phyloP scores from a whole-genome alignment of 2,113 vertebrate genomes.

The Hystrix cristata region DNA sequence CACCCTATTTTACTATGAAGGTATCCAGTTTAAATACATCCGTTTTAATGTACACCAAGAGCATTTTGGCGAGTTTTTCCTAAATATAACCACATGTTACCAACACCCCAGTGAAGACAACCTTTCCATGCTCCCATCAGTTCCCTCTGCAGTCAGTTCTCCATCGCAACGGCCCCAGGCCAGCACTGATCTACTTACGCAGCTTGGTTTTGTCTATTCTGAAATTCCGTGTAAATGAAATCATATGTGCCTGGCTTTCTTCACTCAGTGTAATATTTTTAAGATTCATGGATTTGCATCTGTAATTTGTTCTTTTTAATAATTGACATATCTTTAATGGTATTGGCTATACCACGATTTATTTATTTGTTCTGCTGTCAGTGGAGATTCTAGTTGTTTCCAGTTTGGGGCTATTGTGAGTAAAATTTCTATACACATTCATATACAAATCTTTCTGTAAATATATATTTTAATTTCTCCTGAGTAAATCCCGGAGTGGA shows the following conservation, averaged over 20 bases:
- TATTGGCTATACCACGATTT: not conserved
- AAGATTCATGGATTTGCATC: not conserved
- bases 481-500: slow-evolving; percentile 7
- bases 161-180: not conserved
- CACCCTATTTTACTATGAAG: not conserved
- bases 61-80: not conserved
- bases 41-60: not conserved
- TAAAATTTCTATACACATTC: not conserved
- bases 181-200: not conserved
- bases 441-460: not conserved
- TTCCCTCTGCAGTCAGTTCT: no score
- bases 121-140: not conserved
- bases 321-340: not conserved
- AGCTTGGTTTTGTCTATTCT: not conserved
- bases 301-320: slow-evolving; percentile 15
- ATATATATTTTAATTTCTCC: slow-evolving; percentile 9
- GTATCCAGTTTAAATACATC: not conserved
- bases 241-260: not conserved
- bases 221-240: slow-evolving; percentile 29
- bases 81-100: not conserved
- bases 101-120: not conserved
- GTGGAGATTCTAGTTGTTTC: not conserved
- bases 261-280: slow-evolving; percentile 14
- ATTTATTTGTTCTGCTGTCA: not conserved
- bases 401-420: not conserved